Evolutionary conservation across 1,140 invertebrate species (phyloP).

Genomic region (Hyles euphorbiae): DNA sequence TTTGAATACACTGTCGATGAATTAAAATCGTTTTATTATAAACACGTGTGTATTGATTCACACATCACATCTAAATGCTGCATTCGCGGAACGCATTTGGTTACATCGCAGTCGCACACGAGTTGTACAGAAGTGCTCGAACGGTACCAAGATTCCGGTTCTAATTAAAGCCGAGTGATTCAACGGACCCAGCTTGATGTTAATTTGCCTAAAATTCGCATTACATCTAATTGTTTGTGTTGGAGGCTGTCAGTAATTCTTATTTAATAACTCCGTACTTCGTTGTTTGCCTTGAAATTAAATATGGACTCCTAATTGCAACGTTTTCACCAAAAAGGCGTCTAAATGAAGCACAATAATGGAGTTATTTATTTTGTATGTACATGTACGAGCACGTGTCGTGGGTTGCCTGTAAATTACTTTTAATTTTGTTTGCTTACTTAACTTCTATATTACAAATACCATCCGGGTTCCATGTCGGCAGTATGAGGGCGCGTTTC

Average conservation of each 20-base stretch:
- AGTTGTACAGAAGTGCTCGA: conserved; percentile 39
- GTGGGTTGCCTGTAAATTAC: too few species aligned
- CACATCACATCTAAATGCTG: conserved; percentile 34
- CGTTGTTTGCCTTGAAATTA: conserved; percentile 13
- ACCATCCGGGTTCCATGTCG: conserved; percentile 25
- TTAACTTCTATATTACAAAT: too few species aligned
- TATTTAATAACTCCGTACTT: conserved; percentile 21
- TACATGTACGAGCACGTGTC: too few species aligned
- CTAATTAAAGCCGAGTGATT: conserved; percentile 62
- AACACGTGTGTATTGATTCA: conserved; percentile 23
- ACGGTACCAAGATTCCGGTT: conserved; percentile 53
- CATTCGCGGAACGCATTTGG: conserved; percentile 52
- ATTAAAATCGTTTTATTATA: conserved; percentile 1
- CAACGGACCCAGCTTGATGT: conserved; percentile 35
- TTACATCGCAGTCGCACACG: conserved; percentile 38
- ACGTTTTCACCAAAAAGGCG: not conserved
- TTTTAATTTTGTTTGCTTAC: too few species aligned
- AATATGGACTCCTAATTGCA: conserved; percentile 1
- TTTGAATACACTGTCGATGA: too few species aligned
- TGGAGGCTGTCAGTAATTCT: conserved; percentile 23
- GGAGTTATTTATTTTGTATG: too few species aligned
- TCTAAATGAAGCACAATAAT: too few species aligned
- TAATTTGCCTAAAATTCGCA: conserved; percentile 54
- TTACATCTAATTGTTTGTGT: conserved; percentile 34
- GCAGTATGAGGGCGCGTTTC: conserved; percentile 31